phyloP scores from a whole-genome alignment of 2,888 invertebrate genomes.

The Scaptomyza caliginosa region DNA sequence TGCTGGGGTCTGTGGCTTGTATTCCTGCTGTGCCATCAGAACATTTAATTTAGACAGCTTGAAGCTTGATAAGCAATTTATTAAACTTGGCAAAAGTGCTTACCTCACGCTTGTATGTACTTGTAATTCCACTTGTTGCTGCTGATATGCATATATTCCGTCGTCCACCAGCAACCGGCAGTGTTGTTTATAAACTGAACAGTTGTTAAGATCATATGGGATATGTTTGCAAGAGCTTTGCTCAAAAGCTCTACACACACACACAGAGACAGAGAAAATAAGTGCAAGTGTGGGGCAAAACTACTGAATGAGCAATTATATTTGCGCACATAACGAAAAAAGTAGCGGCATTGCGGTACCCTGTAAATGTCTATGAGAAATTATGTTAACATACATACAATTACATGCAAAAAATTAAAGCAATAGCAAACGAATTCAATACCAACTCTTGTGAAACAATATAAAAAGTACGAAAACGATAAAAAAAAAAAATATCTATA shows the following conservation, averaged over 20 bases:
- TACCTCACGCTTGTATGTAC: constrained; percentile 23
- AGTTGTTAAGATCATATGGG: constrained; percentile 61
- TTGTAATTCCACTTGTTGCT: constrained; percentile 7
- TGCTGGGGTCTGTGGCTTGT: constrained; percentile 23
- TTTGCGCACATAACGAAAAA: neutral
- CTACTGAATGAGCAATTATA: constrained; percentile 11
- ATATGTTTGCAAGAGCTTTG: constrained; percentile 37
- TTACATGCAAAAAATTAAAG: neutral
- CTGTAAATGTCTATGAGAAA: neutral
- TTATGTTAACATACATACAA: too few relatives aligned
- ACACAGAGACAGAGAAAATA: neutral
- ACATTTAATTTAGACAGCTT: constrained; percentile 45
- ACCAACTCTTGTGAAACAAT: too few relatives aligned
- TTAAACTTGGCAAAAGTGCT: constrained; percentile 27
- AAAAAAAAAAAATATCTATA: too few relatives aligned
- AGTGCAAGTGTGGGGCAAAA: constrained; percentile 7
- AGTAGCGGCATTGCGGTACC: neutral
- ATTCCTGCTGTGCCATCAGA: constrained; percentile 44
- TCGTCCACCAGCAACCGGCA: constrained; percentile 45
- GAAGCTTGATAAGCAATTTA: constrained; percentile 57
- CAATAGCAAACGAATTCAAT: neutral
- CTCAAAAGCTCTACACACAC: constrained; percentile 39
- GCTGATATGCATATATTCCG: neutral
- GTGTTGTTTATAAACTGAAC: constrained; percentile 66
- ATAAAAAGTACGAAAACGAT: too few relatives aligned